These are phyloP conservation scores for Chlorops oryzae DNA, from an alignment of 1,140 invertebrate species.

Conservation along the genomic window DNA sequence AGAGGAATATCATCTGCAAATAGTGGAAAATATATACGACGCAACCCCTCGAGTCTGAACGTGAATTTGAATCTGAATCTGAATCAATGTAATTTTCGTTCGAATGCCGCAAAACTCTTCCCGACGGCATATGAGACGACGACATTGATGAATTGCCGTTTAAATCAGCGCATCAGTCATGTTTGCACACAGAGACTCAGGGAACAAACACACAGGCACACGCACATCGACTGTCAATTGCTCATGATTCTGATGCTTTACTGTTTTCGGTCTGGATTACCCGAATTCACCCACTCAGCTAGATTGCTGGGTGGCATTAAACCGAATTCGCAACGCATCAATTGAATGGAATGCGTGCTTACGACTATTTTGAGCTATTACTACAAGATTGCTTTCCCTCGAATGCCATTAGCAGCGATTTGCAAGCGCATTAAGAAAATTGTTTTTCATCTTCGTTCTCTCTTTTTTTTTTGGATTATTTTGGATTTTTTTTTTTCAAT, in stretches of 20 bases:
- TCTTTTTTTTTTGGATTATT: too few species aligned
- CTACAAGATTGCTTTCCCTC: constrained; percentile 13
- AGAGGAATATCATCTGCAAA: too few species aligned
- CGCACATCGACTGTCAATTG: not conserved
- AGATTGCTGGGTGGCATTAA: constrained; percentile 21
- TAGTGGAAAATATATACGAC: too few species aligned
- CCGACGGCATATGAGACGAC: constrained; percentile 1
- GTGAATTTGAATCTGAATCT: too few species aligned
- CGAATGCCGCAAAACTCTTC: not conserved
- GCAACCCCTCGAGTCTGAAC: too few species aligned
- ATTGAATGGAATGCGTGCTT: not conserved
- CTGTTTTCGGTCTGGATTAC: not conserved
- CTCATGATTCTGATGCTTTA: not conserved
- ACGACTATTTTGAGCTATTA: constrained; percentile 22
- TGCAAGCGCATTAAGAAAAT: constrained; percentile 36
- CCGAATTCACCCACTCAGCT: not conserved
- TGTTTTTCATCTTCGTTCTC: constrained; percentile 22
- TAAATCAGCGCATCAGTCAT: constrained; percentile 46
- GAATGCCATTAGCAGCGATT: constrained; percentile 41
- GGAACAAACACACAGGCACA: not conserved
- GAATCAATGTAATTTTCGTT: too few species aligned
- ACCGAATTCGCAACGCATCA: constrained; percentile 17
- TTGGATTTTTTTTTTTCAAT: too few species aligned
- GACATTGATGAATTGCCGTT: constrained; percentile 47
- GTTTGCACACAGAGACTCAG: constrained; percentile 29